Evolutionary conservation across 2,113 vertebrate genomes (phyloP).

Genomic region (Sus scrofa): T2T-Sscrofa CM000823.6:46251501-46252000

Average conservation of each 20-base stretch:
- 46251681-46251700: background rate
- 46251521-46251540: background rate
- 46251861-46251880: background rate
- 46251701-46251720: background rate
- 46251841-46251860: background rate
- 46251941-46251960: background rate
- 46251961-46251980: background rate
- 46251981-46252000: background rate
- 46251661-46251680: background rate
- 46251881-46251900: background rate
- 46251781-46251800: constrained; percentile 39
- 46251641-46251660: background rate
- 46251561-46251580: background rate
- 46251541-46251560: background rate
- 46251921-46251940: background rate
- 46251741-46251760: background rate
- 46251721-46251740: background rate
- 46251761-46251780: background rate
- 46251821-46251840: background rate
- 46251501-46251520: background rate
- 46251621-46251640: background rate
- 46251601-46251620: background rate
- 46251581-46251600: background rate
- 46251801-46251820: background rate
- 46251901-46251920: background rate